Evolutionary conservation across 2,797 vertebrate genomes (phyloP), one percentile per base, ranked within the genome.

Genomic region (Takifugu ocellatus): DNA sequence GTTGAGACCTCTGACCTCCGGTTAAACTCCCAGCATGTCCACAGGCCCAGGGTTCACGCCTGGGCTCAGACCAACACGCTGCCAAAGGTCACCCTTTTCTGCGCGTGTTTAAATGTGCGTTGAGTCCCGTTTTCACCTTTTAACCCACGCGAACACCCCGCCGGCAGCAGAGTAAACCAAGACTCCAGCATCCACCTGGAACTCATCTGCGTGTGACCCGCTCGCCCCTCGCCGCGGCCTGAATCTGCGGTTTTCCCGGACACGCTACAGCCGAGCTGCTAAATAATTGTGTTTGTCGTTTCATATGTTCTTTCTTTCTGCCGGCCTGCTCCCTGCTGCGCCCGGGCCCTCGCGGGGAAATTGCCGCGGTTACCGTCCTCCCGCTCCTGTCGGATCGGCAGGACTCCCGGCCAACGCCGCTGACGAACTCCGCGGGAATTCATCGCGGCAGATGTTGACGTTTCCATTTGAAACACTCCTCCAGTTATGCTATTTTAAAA

Each of bases 1-100:
- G 46, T 57, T 61, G 67, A 70, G 77, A 88, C 83, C 88, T 66
- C 56, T 63, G 64, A 51, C 75, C 78, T 44, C 63, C 48, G 63
- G 31, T 67, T 85, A 74, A 86, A 86, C 84, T 90, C 81, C 63
- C 77, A 82, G 66, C 58, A 64, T 71, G 76, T 80, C 86, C 69
- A 33, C 39, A 62, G 80, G 80, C 64, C 51, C 10, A 25, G 66
- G 73, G 73, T 82, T 82, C 72, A 67, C 25, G 57, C 74, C 64
- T 50, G 66, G 69, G 74, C 82, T 67, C 81, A 59, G 62, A 75
- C 63, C 75, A 85, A 84, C 85, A 87, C 87, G 78, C 50, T 68
- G 64, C 49, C 72, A 74, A 66, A 82, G 78, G 79, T 84, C 67
- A 15, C 39, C 64, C 69, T 76, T 66, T 58, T 66, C 65, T 54